Percentiles rank a stretch among this genome's conserved stretches.
These are phyloP conservation scores for Dermochelys coriacea DNA, from an alignment of 2,797 vertebrate species.

Conservation along the genomic window DNA sequence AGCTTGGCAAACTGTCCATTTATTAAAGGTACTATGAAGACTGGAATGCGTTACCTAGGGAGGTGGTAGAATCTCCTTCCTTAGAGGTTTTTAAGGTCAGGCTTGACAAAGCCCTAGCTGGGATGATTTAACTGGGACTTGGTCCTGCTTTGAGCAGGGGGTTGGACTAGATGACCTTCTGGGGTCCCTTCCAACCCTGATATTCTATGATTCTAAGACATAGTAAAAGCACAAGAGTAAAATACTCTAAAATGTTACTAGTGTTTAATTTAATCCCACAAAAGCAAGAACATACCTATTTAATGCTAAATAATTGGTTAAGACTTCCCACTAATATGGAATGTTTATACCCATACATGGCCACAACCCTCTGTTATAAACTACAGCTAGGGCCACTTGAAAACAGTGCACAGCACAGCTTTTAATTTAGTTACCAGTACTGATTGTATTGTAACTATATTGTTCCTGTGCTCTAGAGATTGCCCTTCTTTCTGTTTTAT, in stretches of 20 bases:
- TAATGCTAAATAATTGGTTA: background rate
- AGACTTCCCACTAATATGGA: background rate
- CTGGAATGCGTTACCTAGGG: too few species aligned
- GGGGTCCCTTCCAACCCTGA: too few species aligned
- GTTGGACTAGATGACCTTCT: too few species aligned
- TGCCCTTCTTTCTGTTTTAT: background rate
- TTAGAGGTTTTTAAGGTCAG: too few species aligned
- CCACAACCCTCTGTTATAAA: background rate
- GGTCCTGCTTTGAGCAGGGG: too few species aligned
- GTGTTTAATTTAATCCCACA: background rate
- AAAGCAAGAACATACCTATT: background rate
- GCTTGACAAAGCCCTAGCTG: too few species aligned
- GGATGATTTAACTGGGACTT: too few species aligned
- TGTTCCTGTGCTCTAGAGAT: background rate
- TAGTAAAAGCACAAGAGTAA: background rate
- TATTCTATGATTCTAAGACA: too few species aligned
- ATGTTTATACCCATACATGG: background rate
- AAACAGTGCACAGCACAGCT: background rate
- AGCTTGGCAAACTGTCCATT: conserved; percentile 89
- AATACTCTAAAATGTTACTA: background rate
- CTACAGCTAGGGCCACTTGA: background rate
- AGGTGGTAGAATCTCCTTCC: too few species aligned
- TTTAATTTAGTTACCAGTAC: background rate
- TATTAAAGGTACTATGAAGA: conserved; percentile 83
- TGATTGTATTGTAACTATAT: background rate